Evolutionary conservation across 1,140 invertebrate species (phyloP).

Genomic region (Paralvinella palmiformis): DNA sequence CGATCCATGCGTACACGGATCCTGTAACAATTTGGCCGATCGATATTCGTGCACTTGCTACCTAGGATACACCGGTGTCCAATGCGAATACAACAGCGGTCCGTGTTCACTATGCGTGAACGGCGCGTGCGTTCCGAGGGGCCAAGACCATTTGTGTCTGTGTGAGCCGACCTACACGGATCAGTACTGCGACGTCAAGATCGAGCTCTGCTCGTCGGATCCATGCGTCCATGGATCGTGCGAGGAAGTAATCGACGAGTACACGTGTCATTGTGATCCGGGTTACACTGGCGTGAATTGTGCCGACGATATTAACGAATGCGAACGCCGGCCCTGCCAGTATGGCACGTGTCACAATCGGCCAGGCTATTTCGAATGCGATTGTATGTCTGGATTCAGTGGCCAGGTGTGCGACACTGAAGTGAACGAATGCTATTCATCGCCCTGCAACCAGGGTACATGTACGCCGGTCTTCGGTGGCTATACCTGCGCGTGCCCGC

Average conservation of each 20-base stretch:
- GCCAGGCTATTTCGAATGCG: constrained; percentile 63
- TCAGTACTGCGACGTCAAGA: constrained; percentile 67
- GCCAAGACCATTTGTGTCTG: constrained; percentile 60
- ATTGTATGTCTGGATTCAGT: constrained; percentile 82
- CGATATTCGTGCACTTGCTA: constrained; percentile 20
- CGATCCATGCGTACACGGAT: constrained; percentile 47
- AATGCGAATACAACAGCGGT: constrained; percentile 56
- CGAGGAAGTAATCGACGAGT: constrained; percentile 15
- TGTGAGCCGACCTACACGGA: constrained; percentile 75
- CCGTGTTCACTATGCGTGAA: constrained; percentile 77
- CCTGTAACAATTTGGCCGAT: constrained; percentile 18
- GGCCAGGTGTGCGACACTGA: constrained; percentile 86
- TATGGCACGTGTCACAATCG: constrained; percentile 56
- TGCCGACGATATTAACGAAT: constrained; percentile 73
- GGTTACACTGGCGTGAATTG: constrained; percentile 22
- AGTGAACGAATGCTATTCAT: constrained; percentile 80
- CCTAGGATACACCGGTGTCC: constrained; percentile 18
- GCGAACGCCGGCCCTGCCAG: constrained; percentile 58
- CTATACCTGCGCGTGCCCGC: constrained; percentile 88
- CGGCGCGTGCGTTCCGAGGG: constrained; percentile 80
- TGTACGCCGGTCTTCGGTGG: constrained; percentile 82
- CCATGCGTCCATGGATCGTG: constrained; percentile 47
- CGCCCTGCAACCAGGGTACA: constrained; percentile 56
- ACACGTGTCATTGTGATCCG: constrained; percentile 19
- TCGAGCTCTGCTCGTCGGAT: constrained; percentile 48